Evolutionary conservation across 2,113 vertebrate species (phyloP).

Genomic region (Varanus komodoensis): DNA sequence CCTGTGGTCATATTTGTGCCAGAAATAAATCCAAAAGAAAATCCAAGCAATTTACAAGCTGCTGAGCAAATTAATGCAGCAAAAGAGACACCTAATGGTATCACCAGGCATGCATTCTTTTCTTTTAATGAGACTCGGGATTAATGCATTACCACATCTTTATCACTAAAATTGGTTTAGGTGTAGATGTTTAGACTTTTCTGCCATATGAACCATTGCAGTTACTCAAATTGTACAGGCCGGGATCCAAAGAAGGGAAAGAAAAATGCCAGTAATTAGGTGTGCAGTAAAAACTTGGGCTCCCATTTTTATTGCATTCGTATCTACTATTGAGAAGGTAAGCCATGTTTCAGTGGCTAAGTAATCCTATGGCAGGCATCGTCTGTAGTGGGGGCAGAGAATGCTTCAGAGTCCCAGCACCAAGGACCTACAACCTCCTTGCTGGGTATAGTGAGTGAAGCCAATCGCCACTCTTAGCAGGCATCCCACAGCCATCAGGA

Average conservation of each 20-base stretch:
- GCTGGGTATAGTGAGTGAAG: no score
- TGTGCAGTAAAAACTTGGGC: background rate
- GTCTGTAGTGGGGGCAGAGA: no score
- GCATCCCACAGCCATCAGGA: no score
- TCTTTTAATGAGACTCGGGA: background rate
- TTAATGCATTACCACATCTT: background rate
- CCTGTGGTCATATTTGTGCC: slow-evolving; percentile 24
- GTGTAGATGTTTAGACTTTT: background rate
- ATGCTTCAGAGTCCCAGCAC: no score
- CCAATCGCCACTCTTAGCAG: no score
- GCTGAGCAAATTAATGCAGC: slow-evolving; percentile 17
- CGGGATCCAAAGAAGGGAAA: background rate
- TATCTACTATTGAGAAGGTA: background rate
- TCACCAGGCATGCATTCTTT: background rate
- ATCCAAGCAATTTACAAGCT: slow-evolving; percentile 24
- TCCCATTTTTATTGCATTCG: background rate
- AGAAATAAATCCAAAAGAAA: slow-evolving; percentile 16
- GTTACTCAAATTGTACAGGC: background rate
- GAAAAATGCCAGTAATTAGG: background rate
- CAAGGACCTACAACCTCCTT: no score
- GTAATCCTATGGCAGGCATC: no score
- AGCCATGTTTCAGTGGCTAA: background rate
- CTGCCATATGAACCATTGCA: background rate
- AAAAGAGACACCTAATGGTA: background rate
- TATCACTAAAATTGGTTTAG: background rate